phyloP scores from a whole-genome alignment of 2,888 invertebrate species.

The Dicycla oo region DNA sequence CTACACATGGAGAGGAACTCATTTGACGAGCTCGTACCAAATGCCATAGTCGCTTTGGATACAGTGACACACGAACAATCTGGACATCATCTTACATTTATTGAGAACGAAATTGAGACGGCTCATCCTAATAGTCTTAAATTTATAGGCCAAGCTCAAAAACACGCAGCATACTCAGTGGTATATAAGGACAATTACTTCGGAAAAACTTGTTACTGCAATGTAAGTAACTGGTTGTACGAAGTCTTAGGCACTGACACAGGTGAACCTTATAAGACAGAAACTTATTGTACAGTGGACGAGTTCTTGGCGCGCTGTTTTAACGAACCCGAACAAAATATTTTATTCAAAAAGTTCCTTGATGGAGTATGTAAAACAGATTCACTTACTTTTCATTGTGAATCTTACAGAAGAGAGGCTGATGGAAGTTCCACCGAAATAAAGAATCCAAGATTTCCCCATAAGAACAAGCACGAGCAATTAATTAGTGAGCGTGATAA shows the following conservation, averaged over 20 bases:
- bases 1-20: slow-evolving; percentile 92
- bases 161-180: slow-evolving; percentile 80
- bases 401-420: slow-evolving; percentile 85
- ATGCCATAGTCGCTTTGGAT: slow-evolving; percentile 88
- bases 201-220: slow-evolving; percentile 91
- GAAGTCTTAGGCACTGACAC: slow-evolving; percentile 82
- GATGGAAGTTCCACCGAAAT: slow-evolving; percentile 77
- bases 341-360: slow-evolving; percentile 91
- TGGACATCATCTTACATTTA: slow-evolving; percentile 91
- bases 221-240: slow-evolving; percentile 90
- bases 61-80: slow-evolving; percentile 89
- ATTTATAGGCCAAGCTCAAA: slow-evolving; percentile 90
- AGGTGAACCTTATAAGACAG: slow-evolving; percentile 82
- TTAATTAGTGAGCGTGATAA: slow-evolving; percentile 78
- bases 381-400: slow-evolving; percentile 88
- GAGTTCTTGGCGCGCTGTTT: slow-evolving; percentile 91
- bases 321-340: slow-evolving; percentile 91
- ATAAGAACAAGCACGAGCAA: slow-evolving; percentile 74
- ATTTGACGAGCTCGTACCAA: slow-evolving; percentile 90
- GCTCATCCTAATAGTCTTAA: slow-evolving; percentile 88
- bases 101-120: slow-evolving; percentile 85
- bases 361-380: slow-evolving; percentile 90
- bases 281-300: slow-evolving; percentile 92
- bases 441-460: slow-evolving; percentile 86
- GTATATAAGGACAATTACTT: slow-evolving; percentile 91